A percentile compares a stretch with the other conserved stretches of the same genome.
Conservation (phyloP, 2,113 vertebrate species). For the Tretioscincus oriximinensis region DNA sequence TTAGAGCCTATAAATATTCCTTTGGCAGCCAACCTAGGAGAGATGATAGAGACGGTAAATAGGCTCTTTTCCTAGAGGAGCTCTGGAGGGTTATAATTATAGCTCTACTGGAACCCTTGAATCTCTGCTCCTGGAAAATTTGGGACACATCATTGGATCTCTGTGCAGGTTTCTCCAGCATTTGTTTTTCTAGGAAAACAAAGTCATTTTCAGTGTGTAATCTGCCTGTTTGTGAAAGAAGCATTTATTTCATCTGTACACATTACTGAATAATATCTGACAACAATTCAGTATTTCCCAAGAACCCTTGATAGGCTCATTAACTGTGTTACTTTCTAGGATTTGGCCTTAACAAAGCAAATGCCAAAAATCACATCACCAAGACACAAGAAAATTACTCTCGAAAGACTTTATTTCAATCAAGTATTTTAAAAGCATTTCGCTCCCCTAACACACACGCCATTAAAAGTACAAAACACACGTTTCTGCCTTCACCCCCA, state of each 20-base stretch:
- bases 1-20: no score
- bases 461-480: constrained; percentile 27
- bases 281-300: background rate
- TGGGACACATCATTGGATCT: background rate
- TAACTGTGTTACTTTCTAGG: background rate
- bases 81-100: no score
- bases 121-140: no score
- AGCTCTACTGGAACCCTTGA: no score
- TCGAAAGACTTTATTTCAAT: constrained; percentile 35
- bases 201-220: background rate
- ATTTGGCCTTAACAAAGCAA: background rate
- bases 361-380: background rate
- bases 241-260: background rate
- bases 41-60: no score
- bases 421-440: constrained; percentile 33
- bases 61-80: no score
- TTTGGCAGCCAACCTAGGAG: no score
- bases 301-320: no score
- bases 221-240: background rate
- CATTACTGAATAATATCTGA: background rate
- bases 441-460: constrained; percentile 18
- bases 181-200: background rate
- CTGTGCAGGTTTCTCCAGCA: background rate
- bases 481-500: constrained; percentile 19
- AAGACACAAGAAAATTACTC: constrained; percentile 6